Base-by-base conservation (phyloP, 2,113 vertebrate species). In the Ceyx cyanopectus region DNA sequence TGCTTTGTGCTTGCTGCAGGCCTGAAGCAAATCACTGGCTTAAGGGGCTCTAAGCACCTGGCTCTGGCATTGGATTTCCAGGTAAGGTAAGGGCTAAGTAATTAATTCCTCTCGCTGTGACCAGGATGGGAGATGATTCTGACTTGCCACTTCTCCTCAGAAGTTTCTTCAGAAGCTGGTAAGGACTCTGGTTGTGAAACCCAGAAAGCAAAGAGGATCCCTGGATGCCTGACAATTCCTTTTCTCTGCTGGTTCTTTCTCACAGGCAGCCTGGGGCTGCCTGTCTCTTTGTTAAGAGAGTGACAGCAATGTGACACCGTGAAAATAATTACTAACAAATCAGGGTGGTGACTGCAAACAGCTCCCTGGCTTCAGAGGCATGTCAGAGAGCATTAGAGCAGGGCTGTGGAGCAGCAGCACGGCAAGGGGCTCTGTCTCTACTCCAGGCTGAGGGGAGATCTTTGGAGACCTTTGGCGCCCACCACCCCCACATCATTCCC, bases 271-370 rank as follows among this genome's bases (percentile, higher is more conserved):
- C 98, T 65, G 63, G 7, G 97, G 98, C 98, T 97, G 97, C 97
- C 98, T 98, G 98, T 97, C 98, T 98, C 98, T 98, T 98, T 98
- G 98, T 98, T 98, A 98, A 98, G 98, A 97, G 98, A 98, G 97
- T 99, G 99, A 99, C 99, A 99, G 99, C 98, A 98, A 97, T 98
- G 98, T 99, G 99, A 99, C 99, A 99, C 99, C 97, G 98, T 99
- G 99, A 99, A 99, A 99, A 99, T 99, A 99, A 99, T 99, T 99
- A 99, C 99, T 99, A 99, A 99, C 98, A 99, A 99, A 99, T 99
- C 99, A 99, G 98, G 97, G 98, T 98, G 98, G 98, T 99, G 99
- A 99, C 99, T 99, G 99, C 98, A 98, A 99, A 99, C 99, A 99
- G 99, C 98, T 99, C 98, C 97, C 98, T 98, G 98, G 98, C 98